Evolutionary conservation across 2,888 invertebrate species (phyloP), one percentile per base, ranked within the genome.

Genomic region (Thereva unica): DNA sequence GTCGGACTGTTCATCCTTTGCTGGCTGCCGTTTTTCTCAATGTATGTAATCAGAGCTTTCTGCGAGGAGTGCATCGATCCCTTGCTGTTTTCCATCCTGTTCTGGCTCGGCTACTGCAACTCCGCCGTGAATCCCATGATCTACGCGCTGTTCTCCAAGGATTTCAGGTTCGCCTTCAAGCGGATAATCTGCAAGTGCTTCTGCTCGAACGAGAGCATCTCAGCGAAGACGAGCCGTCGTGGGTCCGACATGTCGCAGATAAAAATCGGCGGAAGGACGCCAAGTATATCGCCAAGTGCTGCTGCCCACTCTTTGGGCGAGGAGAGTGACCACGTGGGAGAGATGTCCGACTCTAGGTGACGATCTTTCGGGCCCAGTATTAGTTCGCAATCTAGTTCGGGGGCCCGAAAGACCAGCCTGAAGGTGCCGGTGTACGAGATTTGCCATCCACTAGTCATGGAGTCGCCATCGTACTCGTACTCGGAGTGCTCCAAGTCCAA

Each of bases 21-120:
- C 81, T 98, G 97, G 97, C 85, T 95, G 66, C 97, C 97, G 0
- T 97, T 97, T 84, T 96, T 97, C 83, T 94, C 95, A 53, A 92
- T 95, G 83, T 97, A 97, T 80, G 86, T 96, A 55, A 87, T 95
- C 65, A 85, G 93, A 8, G 95, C 95, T 0, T 96, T 93, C 78
- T 94, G 93, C 78, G 88, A 87, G 50, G 86, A 89, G 69, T 95
- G 95, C 80, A 93, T 95, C 45, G 89, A 91, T 71, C 89, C 89
- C 0, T 83, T 93, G 67, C 84, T 95, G 66, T 96, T 96, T 83
- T 93, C 94, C 8, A 87, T 97, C 38, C 87, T 96, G 23, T 97
- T 97, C 83, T 98, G 97, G 97, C 85, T 98, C 70, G 98, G 97
- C 1, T 97, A 97, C 83, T 95, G 95, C 83, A 97, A 97, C 81